Conservation (phyloP, 2,888 invertebrate genomes). For the Cecidostiba fungosa region DNA sequence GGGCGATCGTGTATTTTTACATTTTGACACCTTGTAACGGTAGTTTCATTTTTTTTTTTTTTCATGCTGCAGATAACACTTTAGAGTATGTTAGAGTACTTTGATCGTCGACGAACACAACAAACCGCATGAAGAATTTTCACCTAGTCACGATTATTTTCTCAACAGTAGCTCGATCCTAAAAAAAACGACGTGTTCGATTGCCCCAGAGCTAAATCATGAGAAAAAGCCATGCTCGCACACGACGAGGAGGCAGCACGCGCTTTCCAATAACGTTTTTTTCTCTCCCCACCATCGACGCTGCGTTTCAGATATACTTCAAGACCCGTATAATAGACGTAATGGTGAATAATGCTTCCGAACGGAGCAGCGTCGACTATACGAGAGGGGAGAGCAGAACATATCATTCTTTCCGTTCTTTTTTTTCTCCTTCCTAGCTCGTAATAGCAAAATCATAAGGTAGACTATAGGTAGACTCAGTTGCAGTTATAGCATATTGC, state of each 20-base stretch:
- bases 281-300: not conserved
- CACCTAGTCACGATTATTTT: not conserved
- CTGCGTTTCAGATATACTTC: conserved; percentile 53
- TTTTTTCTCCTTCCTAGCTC: conserved; percentile 35
- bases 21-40: conserved; percentile 2
- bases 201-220: conserved; percentile 5
- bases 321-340: conserved; percentile 58
- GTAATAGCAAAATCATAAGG: no score
- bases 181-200: conserved; percentile 7
- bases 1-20: not conserved
- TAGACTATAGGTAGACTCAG: no score
- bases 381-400: not conserved
- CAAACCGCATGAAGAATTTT: not conserved
- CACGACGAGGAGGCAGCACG: no score
- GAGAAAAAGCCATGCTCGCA: not conserved
- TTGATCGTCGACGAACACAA: not conserved
- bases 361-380: conserved; percentile 18
- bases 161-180: not conserved
- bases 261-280: conserved; percentile 57
- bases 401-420: conserved; percentile 55
- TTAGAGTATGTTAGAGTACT: no score
- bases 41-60: not conserved
- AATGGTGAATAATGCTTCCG: conserved; percentile 59
- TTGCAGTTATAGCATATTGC: no score
- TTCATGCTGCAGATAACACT: no score